Percentiles rank a stretch among this genome's conserved stretches.
phyloP scores from a whole-genome alignment of 2,888 invertebrate species.

The Prenolepis imparis region DNA sequence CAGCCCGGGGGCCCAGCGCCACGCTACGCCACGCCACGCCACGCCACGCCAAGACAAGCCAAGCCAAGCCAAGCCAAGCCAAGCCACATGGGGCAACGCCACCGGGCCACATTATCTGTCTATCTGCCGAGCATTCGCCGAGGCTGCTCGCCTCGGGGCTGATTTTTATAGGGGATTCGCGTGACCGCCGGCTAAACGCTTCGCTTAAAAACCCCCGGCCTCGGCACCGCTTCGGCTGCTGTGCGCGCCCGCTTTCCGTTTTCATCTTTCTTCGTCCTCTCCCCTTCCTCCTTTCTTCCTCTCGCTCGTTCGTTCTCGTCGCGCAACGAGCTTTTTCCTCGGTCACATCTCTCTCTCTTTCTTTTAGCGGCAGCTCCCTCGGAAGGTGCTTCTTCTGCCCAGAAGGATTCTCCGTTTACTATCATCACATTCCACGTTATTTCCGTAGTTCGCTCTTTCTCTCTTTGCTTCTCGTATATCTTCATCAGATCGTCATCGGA shows the following conservation, averaged over 20 bases:
- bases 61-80: slow-evolving; percentile 40
- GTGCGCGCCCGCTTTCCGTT: slow-evolving; percentile 33
- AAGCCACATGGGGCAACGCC: slow-evolving; percentile 56
- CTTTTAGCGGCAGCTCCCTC: slow-evolving; percentile 17
- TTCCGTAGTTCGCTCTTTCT: slow-evolving; percentile 21
- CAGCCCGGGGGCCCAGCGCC: no score
- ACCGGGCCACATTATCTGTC: slow-evolving; percentile 74
- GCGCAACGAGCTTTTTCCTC: slow-evolving; percentile 30
- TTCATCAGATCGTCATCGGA: neutral
- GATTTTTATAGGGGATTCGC: slow-evolving; percentile 83
- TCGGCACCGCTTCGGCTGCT: slow-evolving; percentile 55
- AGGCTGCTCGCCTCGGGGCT: slow-evolving; percentile 65
- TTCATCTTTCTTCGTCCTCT: slow-evolving; percentile 52
- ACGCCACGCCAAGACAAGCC: slow-evolving; percentile 36
- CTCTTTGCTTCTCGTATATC: neutral
- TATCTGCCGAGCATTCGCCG: slow-evolving; percentile 71
- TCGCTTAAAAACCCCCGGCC: slow-evolving; percentile 77
- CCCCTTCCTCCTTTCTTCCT: slow-evolving; percentile 43
- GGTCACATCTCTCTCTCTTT: neutral
- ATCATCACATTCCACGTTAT: slow-evolving; percentile 49
- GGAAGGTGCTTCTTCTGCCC: slow-evolving; percentile 51
- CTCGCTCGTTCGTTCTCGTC: slow-evolving; percentile 22
- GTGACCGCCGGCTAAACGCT: slow-evolving; percentile 83
- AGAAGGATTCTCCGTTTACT: slow-evolving; percentile 37
- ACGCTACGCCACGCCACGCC: slow-evolving; percentile 5